Evolutionary conservation across 2,113 vertebrate species (phyloP), one percentile per base, ranked within the genome.

Genomic region (Corythoichthys intestinalis): DNA sequence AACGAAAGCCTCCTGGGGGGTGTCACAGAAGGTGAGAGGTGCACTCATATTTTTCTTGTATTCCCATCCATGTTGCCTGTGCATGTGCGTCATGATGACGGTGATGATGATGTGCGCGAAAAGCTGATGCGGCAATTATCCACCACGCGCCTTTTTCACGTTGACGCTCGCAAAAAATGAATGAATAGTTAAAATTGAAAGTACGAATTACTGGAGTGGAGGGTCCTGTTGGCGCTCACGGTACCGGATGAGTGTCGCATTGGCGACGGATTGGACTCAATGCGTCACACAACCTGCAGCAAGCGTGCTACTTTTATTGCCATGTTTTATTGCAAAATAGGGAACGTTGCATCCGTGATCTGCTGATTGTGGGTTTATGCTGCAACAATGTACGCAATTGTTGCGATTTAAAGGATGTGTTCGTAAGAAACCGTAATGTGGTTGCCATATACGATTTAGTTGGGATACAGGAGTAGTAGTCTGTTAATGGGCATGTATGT

Each of bases 231-330:
- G 1, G 67, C 0, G 37, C 35, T 69, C 59, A 77, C 79, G 54
- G n/a, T 66, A 61, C 49, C 58, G 35, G 67, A 7, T 71, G 80
- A 87, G 76, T 92, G 91, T 91, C 91, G 91, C 91, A 91, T 87
- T 92, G 90, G 80, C 83, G 88, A 83, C 62, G 67, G 74, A 78
- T 83, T 77, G 78, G 85, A 86, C n/a, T 28, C 70, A 59, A 69
- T 90, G 88, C 86, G 88, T 88, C 89, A 87, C 83, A 28, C 63
- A 66, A 52, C 15, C 46, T 41, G 65, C 48, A 52, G 46, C 14
- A 52, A 9, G 34, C 46, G 20, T 38, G 3, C 13, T 48, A 66
- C 64, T 50, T 49, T 66, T 12, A 17, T 10, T 10, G 14, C 17
- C 8, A 12, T 44, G 0, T 11, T 46, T 1, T n/a, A 2, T 2